Base-by-base conservation (phyloP, 2,113 vertebrate species). In the Eulacestoma nigropectus region DNA sequence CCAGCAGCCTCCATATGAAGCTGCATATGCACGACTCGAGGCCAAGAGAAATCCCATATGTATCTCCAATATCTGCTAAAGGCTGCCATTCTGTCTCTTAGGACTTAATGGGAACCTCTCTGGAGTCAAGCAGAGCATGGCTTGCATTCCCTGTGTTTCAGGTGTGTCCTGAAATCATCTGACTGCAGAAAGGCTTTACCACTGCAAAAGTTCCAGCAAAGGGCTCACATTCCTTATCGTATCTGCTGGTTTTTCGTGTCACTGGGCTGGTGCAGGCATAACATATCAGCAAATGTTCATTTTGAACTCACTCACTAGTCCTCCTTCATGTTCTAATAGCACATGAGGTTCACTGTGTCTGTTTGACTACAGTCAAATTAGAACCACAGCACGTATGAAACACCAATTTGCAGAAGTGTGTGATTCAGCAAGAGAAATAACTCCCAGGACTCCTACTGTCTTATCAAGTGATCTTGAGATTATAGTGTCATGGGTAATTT, bases 391-490 rank as follows among this genome's bases (percentile, higher is more conserved):
- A 84, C 1, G 0, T 53, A 41, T 37, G 42, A 60, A 87, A 75
- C n/a, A 78, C 47, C 64, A 55, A 41, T 83, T 85, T 89, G 57
- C 63, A 76, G 70, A 89, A 94, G 72, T 65, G 44, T 70, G 64
- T 86, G 86, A 94, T 80, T 94, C 64, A 75, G 67, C 37, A 76
- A 83, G 74, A 76, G 63, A 65, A 89, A 46, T 68, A 93, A 89
- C 67, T 89, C 78, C 46, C 56, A 79, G 67, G 63, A 77, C 74
- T 91, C 78, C 89, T 62, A 69, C 70, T 26, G 50, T 69, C 49
- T 89, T 87, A 65, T 73, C 70, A 79, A 91, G 62, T 56, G 75
- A 91, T 96, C 49, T 73, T 55, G 55, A 91, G 50, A 82, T 94
- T 85, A 53, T 39, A 89, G 78, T 94, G 37, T 53, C 74, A 87